A percentile compares a stretch with the other conserved stretches of the same genome.
Conservation (phyloP, 1,140 invertebrate species). For the Maconellicoccus hirsutus region DNA sequence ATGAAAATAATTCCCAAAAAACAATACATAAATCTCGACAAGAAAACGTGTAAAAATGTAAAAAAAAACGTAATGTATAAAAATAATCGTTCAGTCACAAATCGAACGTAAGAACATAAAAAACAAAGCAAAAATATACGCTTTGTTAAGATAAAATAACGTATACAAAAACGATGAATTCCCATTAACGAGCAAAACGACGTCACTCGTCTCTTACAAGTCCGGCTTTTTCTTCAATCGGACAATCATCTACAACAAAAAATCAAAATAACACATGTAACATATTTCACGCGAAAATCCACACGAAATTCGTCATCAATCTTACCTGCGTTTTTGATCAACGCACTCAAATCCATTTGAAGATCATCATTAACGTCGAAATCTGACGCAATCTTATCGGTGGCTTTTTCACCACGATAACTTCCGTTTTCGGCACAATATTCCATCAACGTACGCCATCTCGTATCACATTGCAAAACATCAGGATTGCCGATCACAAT, state of each 20-base stretch:
- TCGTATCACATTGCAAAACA: slow-evolving; percentile 44
- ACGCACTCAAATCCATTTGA: neutral
- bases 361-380: neutral
- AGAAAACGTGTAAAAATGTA: too few relatives aligned
- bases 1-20: too few relatives aligned
- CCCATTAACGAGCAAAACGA: too few relatives aligned
- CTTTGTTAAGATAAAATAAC: too few relatives aligned
- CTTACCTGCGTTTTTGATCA: neutral
- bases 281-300: neutral
- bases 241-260: neutral
- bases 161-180: too few relatives aligned
- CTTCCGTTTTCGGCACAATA: neutral
- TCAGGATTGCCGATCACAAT: slow-evolving; percentile 70
- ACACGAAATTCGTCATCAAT: neutral
- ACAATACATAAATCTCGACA: too few relatives aligned
- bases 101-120: too few relatives aligned
- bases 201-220: neutral
- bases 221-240: neutral
- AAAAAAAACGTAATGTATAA: too few relatives aligned
- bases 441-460: slow-evolving; percentile 40
- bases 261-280: neutral
- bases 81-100: too few relatives aligned
- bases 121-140: too few relatives aligned
- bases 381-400: neutral
- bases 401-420: neutral